phyloP scores from a whole-genome alignment of 2,888 invertebrate genomes.

The Drosophila birchii region DNA sequence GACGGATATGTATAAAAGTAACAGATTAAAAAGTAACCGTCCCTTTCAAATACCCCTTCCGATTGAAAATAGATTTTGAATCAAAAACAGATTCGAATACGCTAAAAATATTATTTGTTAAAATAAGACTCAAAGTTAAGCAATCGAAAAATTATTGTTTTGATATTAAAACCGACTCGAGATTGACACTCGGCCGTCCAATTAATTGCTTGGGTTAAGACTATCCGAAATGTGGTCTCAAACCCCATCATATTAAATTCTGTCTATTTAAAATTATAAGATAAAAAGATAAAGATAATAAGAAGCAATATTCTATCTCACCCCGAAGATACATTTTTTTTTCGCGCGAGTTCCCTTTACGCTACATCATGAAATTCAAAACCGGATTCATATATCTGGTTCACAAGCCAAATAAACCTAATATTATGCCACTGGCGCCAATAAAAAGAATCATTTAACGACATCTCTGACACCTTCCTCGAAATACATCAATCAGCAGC shows the following conservation, averaged over 20 bases:
- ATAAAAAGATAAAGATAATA: background rate
- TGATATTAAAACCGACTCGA: background rate
- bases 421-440: conserved; percentile 16
- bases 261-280: background rate
- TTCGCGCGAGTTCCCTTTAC: too few relatives aligned
- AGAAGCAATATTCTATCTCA: background rate
- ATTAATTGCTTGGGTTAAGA: background rate
- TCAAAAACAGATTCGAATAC: background rate
- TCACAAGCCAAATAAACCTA: conserved; percentile 12
- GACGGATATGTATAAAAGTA: too few relatives aligned
- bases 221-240: background rate
- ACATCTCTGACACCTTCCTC: conserved; percentile 9
- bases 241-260: background rate
- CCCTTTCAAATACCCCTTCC: fast-evolving
- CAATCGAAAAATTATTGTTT: background rate
- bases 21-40: too few relatives aligned
- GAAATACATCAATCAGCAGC: conserved; percentile 33
- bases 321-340: too few relatives aligned
- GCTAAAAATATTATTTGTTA: background rate
- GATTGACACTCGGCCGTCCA: too few relatives aligned
- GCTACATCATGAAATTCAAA: conserved; percentile 20
- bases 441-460: conserved; percentile 17
- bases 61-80: background rate
- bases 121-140: background rate
- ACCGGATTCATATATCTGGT: conserved; percentile 5